Evolutionary conservation across 2,113 vertebrate species (phyloP).

Genomic region (Numida meleagris): DNA sequence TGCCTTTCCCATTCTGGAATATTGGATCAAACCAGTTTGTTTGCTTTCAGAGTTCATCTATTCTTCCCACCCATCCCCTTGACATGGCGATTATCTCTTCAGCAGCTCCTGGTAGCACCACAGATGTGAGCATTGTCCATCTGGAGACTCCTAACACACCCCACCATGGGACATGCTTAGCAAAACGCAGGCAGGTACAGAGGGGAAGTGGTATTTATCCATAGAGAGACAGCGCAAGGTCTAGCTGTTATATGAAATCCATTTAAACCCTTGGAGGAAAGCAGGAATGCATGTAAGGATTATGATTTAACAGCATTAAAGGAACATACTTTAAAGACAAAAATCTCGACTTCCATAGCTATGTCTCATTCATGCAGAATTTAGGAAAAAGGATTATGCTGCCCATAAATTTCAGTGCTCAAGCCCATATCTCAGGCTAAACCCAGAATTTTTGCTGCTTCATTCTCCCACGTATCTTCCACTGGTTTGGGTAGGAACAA

Average conservation of each 20-base stretch:
- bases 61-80: slow-evolving; percentile 3
- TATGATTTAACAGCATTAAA: slow-evolving; percentile 37
- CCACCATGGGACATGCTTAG: neutral
- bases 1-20: slow-evolving; percentile 31
- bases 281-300: slow-evolving; percentile 32
- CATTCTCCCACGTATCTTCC: neutral
- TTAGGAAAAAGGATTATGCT: neutral
- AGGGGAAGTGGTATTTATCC: slow-evolving; percentile 46
- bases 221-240: neutral
- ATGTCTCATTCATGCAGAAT: slow-evolving; percentile 10
- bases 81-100: slow-evolving; percentile 16
- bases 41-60: neutral
- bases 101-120: neutral
- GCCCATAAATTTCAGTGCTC: neutral
- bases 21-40: slow-evolving; percentile 28
- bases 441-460: neutral
- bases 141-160: neutral
- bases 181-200: neutral
- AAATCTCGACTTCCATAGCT: neutral
- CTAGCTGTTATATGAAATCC: slow-evolving; percentile 49
- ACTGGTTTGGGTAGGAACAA: neutral
- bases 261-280: slow-evolving; percentile 36
- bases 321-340: slow-evolving; percentile 4
- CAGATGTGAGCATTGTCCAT: neutral
- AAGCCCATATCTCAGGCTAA: neutral